Percentiles rank a stretch among this genome's conserved stretches.
phyloP scores from a whole-genome alignment of 2,113 vertebrate species.

The Lates calcarifer region DNA sequence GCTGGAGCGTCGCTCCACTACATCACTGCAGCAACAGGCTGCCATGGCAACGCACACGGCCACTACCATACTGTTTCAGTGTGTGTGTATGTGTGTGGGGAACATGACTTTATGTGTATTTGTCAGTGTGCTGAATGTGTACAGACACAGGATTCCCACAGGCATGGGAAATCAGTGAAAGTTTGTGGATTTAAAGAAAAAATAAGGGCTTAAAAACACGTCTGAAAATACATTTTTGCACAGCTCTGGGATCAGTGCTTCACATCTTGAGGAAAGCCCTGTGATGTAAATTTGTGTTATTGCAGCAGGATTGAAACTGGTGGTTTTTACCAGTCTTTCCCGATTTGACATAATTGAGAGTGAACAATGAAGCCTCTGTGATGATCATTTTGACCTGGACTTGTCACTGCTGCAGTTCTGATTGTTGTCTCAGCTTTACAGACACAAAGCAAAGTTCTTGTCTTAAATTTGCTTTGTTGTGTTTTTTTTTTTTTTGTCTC shows the following conservation, averaged over 20 bases:
- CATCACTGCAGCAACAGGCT: conserved; percentile 84
- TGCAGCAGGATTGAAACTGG: neutral
- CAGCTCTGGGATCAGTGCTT: conserved; percentile 10
- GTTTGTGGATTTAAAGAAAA: conserved; percentile 37
- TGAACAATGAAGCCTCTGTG: neutral
- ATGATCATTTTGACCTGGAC: neutral
- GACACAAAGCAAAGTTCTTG: neutral
- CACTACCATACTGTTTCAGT: conserved; percentile 61
- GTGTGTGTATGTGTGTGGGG: conserved; percentile 37
- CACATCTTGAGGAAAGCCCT: conserved; percentile 15
- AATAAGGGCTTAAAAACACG: neutral
- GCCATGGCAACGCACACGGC: conserved; percentile 84
- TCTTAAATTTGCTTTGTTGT: conserved; percentile 4
- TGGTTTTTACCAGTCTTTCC: neutral
- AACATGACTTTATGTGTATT: conserved; percentile 40
- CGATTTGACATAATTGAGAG: neutral
- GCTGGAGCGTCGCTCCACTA: conserved; percentile 74
- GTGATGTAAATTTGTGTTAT: neutral
- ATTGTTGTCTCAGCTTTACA: neutral
- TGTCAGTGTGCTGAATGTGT: conserved; percentile 34
- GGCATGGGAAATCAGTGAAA: conserved; percentile 45
- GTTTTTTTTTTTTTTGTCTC: conserved; percentile 23
- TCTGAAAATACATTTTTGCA: neutral
- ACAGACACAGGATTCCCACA: conserved; percentile 31
- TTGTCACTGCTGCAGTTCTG: neutral